Base-by-base conservation (phyloP, 2,113 vertebrate genomes). In the Lamprologus callipterus region DNA sequence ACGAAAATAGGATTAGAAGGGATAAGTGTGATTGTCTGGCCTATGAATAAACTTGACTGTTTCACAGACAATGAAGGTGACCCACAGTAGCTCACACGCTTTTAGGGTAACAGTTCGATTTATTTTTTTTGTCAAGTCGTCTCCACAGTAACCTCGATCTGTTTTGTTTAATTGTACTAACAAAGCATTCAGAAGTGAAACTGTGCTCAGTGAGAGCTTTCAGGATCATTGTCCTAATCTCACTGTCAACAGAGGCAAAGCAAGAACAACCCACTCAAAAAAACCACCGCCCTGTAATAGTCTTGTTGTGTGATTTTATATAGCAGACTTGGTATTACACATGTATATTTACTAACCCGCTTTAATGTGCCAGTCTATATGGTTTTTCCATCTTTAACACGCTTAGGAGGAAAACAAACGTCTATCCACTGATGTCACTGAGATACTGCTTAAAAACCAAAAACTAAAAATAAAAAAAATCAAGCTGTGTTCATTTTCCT, bases 211-310 rank as follows among this genome's bases (percentile, higher is more conserved):
- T 53, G 21, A 5, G 26, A 81, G 91, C 90, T 86, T 87, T 93
- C 89, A 92, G 88, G 88, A 93, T 54, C 88, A 92, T 90, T 47
- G 16, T 80, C 28, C 53, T 65, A 7, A 19, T 78, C 23, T 12
- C 81, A 19, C 40, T 82, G 14, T 58, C 14, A 21, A 79, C 2
- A 63, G 68, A 28, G 42, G 42, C 33, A n/a, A 31, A 19, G 23
- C 14, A 53, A 58, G 28, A 84, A 33, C 47, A 70, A 49, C 33
- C 57, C 53, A 11, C 13, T 28, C 6, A 75, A 35, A 78, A 81
- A 26, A 35, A 70, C 6, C 23, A 21, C 12, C 1, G 8, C 6
- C 31, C 60, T 51, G 16, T 9, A 16, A 19, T 6, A 21, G 17
- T n/a, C 9, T 8, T 58, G 26, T 37, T 84, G 57, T 40, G 21